Percentiles rank a stretch among this genome's conserved stretches.
phyloP scores from a whole-genome alignment of 2,797 vertebrate genomes.

The Tauraco hartlaubi region DNA sequence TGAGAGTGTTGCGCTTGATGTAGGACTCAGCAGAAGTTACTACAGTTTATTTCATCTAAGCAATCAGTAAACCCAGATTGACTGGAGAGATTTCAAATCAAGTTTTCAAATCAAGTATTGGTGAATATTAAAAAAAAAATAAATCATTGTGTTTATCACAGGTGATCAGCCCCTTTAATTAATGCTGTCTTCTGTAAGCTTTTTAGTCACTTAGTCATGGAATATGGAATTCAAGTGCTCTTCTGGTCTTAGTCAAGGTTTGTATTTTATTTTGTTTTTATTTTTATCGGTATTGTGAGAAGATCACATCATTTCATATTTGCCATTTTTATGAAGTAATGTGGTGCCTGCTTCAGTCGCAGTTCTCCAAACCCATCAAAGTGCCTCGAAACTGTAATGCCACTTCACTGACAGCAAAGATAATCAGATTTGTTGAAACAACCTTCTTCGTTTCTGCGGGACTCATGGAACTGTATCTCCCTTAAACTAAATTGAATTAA shows the following conservation, averaged over 20 bases:
- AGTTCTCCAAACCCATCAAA: background rate
- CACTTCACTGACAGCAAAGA: background rate
- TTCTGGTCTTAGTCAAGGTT: background rate
- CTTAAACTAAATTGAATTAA: conserved; percentile 37
- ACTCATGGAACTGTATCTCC: conserved; percentile 27
- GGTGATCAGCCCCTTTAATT: background rate
- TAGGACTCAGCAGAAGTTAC: background rate
- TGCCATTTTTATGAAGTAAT: background rate
- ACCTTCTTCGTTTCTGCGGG: background rate
- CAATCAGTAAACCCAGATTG: background rate
- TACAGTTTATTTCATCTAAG: background rate
- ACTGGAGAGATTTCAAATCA: background rate
- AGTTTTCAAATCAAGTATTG: background rate
- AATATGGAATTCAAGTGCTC: background rate
- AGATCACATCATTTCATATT: background rate
- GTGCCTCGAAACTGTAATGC: background rate
- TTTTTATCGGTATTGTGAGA: background rate
- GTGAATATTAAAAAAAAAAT: background rate
- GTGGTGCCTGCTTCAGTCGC: background rate
- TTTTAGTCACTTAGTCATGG: background rate
- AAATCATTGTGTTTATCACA: background rate
- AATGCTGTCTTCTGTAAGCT: background rate
- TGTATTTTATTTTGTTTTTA: background rate
- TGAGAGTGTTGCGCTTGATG: background rate
- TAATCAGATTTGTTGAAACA: conserved; percentile 19